Evolutionary conservation across 2,113 vertebrate genomes (phyloP), one percentile per base, ranked within the genome.

Genomic region (Triplophysa dalaica): DNA sequence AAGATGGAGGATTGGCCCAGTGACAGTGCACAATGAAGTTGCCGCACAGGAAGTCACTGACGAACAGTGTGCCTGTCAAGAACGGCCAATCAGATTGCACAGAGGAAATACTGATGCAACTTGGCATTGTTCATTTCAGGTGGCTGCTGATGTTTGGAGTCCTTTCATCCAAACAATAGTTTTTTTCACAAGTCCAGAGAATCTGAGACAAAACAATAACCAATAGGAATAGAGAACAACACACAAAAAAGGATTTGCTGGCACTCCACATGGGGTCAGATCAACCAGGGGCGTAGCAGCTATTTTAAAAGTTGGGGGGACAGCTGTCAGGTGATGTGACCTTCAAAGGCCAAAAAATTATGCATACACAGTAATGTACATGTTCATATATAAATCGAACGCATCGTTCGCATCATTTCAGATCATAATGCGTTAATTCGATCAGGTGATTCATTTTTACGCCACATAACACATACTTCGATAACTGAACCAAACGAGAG

Each of bases 1-100:
- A 56, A 62, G 64, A 45, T 21, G 66, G 58, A 69, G 52, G n/a
- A 54, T 62, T 26, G 12, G 73, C 66, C 38, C 21, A 50, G 77
- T 79, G 70, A 82, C 83, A 79, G 56, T 60, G 77, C 80, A 80
- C 73, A 66, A 72, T 80, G 67, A 22, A 67, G 62, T 29, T 22
- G 76, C 70, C 56, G 56, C 69, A 82, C 50, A 75, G 83, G 83
- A 75, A 75, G 56, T 69, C 75, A 75, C 70, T 64, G 29, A 58
- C 75, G 79, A 61, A 79, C 79, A 56, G 68, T 54, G 48, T 70
- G 72, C 43, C 58, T 65, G 21, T 24, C 26, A 13, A 45, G 52
- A 65, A 26, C 19, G 29, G 79, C 48, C 64, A 77, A 75, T 69
- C 60, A 50, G 70, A 65, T 21, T 11, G 4, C 75, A 38, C 26